Evolutionary conservation across 35 echinoderm and acorn worm species (phyloP).

Genomic region (Anneissia japonica): DNA sequence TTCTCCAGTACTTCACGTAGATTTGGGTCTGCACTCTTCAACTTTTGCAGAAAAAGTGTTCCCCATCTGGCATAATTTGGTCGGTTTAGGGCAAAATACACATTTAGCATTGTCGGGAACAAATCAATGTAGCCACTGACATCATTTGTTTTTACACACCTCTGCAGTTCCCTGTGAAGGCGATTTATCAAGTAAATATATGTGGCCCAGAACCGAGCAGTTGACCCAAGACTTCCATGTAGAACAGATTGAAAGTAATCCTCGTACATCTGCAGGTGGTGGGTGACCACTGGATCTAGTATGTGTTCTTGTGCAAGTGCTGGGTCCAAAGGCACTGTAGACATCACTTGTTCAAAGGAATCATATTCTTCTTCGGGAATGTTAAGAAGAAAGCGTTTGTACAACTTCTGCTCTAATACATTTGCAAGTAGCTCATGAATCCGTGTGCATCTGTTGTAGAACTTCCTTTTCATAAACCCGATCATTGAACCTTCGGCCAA

Average conservation of each 20-base stretch:
- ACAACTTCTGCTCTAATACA: slow-evolving; percentile 54
- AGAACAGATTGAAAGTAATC: slow-evolving; percentile 39
- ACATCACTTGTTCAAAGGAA: neutral
- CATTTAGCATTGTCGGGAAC: no score
- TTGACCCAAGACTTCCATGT: slow-evolving; percentile 43
- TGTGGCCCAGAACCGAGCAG: slow-evolving; percentile 35
- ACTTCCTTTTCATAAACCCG: slow-evolving; percentile 43
- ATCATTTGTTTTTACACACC: slow-evolving; percentile 27
- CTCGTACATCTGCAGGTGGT: slow-evolving; percentile 54
- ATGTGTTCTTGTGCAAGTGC: neutral
- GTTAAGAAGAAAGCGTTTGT: slow-evolving; percentile 26
- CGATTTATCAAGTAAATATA: slow-evolving; percentile 69
- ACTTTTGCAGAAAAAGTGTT: neutral
- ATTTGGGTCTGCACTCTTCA: slow-evolving; percentile 7
- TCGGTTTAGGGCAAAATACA: neutral
- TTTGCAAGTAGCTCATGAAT: slow-evolving; percentile 54
- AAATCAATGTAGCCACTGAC: slow-evolving; percentile 25
- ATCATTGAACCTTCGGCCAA: slow-evolving; percentile 60
- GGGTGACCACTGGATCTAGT: slow-evolving; percentile 12
- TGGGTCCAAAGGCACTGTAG: neutral
- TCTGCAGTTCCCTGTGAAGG: slow-evolving; percentile 38
- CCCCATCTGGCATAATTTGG: neutral
- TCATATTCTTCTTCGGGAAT: slow-evolving; percentile 40
- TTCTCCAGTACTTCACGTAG: slow-evolving; percentile 37
- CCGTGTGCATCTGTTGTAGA: slow-evolving; percentile 53